These are phyloP conservation scores for Synaphobranchus kaupii DNA, from an alignment of 2,797 vertebrate genomes.

Conservation along the genomic window DNA sequence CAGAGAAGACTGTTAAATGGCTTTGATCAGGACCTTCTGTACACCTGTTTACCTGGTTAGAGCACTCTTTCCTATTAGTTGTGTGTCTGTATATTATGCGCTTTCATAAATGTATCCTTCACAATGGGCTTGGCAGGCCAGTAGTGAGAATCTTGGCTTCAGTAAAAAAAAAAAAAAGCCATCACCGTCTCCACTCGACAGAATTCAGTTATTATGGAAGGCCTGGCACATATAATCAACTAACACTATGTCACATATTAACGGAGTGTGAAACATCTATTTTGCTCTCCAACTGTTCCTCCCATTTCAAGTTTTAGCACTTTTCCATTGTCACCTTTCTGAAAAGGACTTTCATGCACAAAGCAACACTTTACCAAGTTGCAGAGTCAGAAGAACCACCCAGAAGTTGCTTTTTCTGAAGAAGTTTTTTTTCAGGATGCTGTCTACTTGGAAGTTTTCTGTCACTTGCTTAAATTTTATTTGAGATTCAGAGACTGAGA, in stretches of 20 bases:
- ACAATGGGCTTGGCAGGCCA: background rate
- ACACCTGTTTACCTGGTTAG: constrained; percentile 46
- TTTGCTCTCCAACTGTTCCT: constrained; percentile 52
- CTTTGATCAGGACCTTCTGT: constrained; percentile 61
- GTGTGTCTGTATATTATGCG: constrained; percentile 39
- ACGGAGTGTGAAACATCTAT: constrained; percentile 63
- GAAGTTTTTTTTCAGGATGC: background rate
- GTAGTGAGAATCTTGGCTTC: constrained; percentile 36
- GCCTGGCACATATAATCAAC: constrained; percentile 56
- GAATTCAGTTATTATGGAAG: constrained; percentile 35
- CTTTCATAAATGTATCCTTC: background rate
- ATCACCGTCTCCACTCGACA: constrained; percentile 45
- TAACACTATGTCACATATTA: constrained; percentile 63
- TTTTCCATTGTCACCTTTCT: constrained; percentile 34
- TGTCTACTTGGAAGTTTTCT: background rate
- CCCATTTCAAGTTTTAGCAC: constrained; percentile 52
- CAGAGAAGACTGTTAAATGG: constrained; percentile 38
- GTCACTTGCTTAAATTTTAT: background rate
- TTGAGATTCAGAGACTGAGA: background rate
- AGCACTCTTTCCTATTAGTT: constrained; percentile 66
- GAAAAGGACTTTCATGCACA: constrained; percentile 36
- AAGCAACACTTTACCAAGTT: constrained; percentile 44
- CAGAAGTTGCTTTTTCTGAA: background rate
- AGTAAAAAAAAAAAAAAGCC: constrained; percentile 43
- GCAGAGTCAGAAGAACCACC: background rate